Percentiles rank a stretch among this genome's conserved stretches.
phyloP scores from a whole-genome alignment of 2,113 vertebrate species.

The Aegotheles bennettii region DNA sequence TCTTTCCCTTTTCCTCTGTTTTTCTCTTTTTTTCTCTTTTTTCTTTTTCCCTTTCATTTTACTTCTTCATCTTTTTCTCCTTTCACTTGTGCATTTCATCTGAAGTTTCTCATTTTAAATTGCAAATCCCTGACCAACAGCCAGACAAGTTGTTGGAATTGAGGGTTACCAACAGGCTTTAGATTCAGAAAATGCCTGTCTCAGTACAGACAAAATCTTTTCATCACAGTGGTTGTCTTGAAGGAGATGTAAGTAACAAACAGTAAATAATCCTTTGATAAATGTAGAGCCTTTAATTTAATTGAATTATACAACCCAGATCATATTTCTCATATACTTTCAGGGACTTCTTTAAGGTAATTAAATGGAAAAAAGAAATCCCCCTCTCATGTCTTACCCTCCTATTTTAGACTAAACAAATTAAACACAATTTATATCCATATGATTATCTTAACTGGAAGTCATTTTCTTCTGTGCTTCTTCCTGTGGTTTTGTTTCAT shows the following conservation, averaged over 20 bases:
- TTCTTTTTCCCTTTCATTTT: background rate
- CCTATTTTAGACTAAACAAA: background rate
- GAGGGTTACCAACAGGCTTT: background rate
- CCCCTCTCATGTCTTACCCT: background rate
- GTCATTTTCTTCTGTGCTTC: background rate
- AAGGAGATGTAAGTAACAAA: background rate
- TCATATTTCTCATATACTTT: background rate
- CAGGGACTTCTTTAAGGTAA: background rate
- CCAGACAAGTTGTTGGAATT: background rate
- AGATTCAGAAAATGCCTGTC: background rate
- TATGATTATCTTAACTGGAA: background rate
- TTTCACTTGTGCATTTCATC: background rate
- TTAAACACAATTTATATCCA: background rate
- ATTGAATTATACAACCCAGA: background rate
- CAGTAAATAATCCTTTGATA: background rate
- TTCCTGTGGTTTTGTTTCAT: background rate
- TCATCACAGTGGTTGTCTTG: background rate
- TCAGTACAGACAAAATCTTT: background rate
- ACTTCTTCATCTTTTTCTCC: no score
- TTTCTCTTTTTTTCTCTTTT: background rate
- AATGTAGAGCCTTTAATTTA: background rate
- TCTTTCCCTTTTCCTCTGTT: accelerated
- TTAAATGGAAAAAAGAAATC: background rate
- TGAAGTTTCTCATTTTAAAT: background rate
- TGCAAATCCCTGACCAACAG: background rate